Evolutionary conservation across 2,888 invertebrate species (phyloP).

Genomic region (Podotricha telesiphe): DNA sequence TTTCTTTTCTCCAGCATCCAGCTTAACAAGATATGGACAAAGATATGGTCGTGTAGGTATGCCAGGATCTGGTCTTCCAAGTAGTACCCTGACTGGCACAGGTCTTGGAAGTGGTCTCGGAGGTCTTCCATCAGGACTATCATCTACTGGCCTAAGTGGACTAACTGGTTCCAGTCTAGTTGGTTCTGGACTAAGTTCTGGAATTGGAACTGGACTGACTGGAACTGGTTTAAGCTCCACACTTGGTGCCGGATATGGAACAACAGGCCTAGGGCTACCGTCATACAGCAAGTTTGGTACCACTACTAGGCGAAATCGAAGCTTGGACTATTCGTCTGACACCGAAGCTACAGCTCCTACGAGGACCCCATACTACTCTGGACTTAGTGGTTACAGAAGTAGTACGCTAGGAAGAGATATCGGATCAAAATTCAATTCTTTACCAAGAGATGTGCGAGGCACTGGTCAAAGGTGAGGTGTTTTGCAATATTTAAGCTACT

Average conservation of each 20-base stretch:
- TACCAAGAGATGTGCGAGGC: conserved; percentile 87
- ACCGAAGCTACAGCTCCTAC: conserved; percentile 96
- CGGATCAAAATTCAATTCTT: conserved; percentile 88
- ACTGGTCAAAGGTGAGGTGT: conserved; percentile 79
- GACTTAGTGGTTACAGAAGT: conserved; percentile 76
- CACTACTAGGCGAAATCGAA: conserved; percentile 87
- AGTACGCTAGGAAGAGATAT: conserved; percentile 84
- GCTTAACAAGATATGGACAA: conserved; percentile 85
- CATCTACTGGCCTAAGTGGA: conserved; percentile 75
- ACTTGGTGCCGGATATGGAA: conserved; percentile 70
- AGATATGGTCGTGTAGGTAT: conserved; percentile 82
- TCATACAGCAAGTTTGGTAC: conserved; percentile 84
- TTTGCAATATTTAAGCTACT: neutral
- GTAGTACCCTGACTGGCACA: conserved; percentile 57
- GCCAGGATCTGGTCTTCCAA: conserved; percentile 58
- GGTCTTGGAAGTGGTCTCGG: conserved; percentile 59
- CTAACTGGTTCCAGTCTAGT: conserved; percentile 75
- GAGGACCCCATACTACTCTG: conserved; percentile 89
- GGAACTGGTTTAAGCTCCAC: conserved; percentile 71
- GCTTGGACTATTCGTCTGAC: conserved; percentile 96
- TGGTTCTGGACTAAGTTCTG: conserved; percentile 69
- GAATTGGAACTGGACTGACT: conserved; percentile 67
- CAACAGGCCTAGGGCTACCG: conserved; percentile 70
- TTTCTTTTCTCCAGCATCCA: conserved; percentile 68
- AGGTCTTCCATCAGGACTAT: conserved; percentile 73